Evolutionary conservation across 2,888 invertebrate genomes (phyloP), one percentile per base, ranked within the genome.

Genomic region (Hypomecis atomaria): DNA sequence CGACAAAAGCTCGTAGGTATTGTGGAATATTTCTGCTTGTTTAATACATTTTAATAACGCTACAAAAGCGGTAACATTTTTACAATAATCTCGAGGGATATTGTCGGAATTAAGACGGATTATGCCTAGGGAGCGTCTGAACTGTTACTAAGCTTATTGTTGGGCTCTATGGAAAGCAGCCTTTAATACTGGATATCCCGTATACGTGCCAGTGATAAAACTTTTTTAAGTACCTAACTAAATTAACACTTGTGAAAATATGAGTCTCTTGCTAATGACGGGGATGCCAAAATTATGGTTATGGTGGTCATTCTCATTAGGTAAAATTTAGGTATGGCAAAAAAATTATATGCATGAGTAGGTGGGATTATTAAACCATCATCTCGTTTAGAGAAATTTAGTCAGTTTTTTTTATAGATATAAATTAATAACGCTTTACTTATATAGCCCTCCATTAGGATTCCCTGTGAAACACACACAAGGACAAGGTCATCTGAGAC

Each of bases 71-170:
- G 47, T 56, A 61, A 57, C 43, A 58, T 53, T 57, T 61, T 56
- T 53, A 52, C 42, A 62, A 53, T 47, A 62, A 52, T 62, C 58
- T 53, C 58, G 36, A 33, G 62, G 57, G 53, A 58, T 54, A 62
- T 58, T 48, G 40, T 56, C 40, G 62, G 62, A 36, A 62, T 62
- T 62, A 62, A 57, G 62, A 62, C 62, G 48, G 62, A 62, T 62
- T 62, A 62, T 53, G 33, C 23, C 58, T 47, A 58, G 58, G 48
- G 53, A 62, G 53, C 57, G 43, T 7, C 55, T 62, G 48, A 53
- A 52, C 40, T 52, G 36, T 48, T n/a, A 48, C 42, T 48, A 53
- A 53, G 23, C 43, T 58, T 58, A 48, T 62, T 57, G 44, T 62
- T 61, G 37, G 13, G 48, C 23, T 52, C 11, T 50, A 50, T 7